These are phyloP conservation scores for Channa maculata DNA, from an alignment of 2,113 vertebrate species.

Conservation along the genomic window DNA sequence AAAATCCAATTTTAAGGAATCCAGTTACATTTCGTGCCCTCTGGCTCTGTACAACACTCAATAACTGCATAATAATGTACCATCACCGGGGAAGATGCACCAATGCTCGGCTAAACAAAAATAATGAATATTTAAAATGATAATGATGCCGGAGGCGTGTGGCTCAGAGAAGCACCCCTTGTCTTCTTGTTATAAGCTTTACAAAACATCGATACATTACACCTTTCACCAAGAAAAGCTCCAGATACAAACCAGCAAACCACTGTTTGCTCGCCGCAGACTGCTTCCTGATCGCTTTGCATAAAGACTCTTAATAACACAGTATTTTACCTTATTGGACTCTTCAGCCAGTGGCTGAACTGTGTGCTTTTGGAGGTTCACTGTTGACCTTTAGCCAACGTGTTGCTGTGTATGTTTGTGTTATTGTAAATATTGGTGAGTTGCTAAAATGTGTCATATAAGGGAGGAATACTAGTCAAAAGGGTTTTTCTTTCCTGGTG, in stretches of 20 bases:
- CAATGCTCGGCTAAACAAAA: background rate
- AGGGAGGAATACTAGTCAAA: too few species aligned
- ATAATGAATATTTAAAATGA: background rate
- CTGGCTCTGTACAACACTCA: background rate
- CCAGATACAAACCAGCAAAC: background rate
- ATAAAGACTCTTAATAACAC: background rate
- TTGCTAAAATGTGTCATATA: too few species aligned
- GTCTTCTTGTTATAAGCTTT: background rate
- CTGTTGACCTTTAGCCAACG: too few species aligned
- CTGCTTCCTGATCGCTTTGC: background rate
- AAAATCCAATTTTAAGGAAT: slow-evolving; percentile 11
- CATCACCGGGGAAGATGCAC: background rate
- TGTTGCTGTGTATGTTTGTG: too few species aligned
- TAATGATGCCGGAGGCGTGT: background rate
- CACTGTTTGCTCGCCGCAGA: background rate
- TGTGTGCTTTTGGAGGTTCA: too few species aligned
- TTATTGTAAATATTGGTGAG: too few species aligned
- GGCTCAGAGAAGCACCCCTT: background rate
- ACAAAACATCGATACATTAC: background rate
- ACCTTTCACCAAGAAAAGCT: background rate
- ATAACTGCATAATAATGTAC: background rate
- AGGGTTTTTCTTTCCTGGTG: too few species aligned
- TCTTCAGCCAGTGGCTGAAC: too few species aligned
- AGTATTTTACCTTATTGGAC: too few species aligned
- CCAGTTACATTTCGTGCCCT: slow-evolving; percentile 14